Evolutionary conservation across 2,797 vertebrate species (phyloP).

Genomic region (Pitangus sulphuratus): DNA sequence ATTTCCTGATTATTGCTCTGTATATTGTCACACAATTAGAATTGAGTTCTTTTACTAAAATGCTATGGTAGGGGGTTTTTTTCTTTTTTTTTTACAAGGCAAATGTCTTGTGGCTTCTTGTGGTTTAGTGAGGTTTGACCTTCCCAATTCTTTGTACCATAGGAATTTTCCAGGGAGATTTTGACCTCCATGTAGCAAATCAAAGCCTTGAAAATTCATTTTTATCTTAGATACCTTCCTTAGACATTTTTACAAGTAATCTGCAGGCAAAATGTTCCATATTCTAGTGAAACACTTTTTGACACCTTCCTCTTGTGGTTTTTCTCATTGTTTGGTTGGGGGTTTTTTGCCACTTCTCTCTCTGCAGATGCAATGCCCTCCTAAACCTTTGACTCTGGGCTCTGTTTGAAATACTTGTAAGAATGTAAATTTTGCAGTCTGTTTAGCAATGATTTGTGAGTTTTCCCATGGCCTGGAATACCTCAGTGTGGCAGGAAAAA

Average conservation of each 20-base stretch:
- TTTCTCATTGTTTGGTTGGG: neutral
- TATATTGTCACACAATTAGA: neutral
- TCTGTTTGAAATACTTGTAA: neutral
- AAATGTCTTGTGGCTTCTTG: neutral
- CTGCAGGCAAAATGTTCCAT: neutral
- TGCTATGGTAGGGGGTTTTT: neutral
- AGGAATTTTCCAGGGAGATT: neutral
- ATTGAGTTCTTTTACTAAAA: neutral
- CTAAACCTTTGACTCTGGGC: neutral
- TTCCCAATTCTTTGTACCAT: neutral
- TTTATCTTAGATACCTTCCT: neutral
- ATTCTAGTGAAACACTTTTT: neutral
- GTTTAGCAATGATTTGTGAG: neutral
- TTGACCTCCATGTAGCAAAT: neutral
- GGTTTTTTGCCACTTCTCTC: neutral
- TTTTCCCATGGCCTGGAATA: neutral
- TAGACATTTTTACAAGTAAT: neutral
- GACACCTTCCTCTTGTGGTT: neutral
- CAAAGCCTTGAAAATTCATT: neutral
- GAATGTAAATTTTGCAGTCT: neutral
- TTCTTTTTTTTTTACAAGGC: neutral
- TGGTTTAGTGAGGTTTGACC: neutral
- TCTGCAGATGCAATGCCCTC: neutral
- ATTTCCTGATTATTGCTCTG: slow-evolving; percentile 1
- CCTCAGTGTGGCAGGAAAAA: neutral